Evolutionary conservation across 2,888 invertebrate genomes (phyloP).

Genomic region (Drosophila prostipennis): DNA sequence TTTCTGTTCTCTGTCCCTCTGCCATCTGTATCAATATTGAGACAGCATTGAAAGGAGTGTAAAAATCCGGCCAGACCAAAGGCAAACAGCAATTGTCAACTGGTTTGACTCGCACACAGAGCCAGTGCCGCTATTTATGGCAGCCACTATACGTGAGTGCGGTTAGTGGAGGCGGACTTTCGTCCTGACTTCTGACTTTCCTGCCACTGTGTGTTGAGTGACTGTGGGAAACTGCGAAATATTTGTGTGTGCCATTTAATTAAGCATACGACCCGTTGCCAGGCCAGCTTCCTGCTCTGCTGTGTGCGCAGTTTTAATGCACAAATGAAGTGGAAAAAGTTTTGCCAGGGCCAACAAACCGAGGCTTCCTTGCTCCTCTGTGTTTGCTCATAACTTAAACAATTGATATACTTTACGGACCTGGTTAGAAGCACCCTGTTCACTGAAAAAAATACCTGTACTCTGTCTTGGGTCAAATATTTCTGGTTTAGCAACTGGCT

Average conservation of each 20-base stretch:
- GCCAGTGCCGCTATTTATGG: constrained; percentile 53
- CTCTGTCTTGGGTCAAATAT: too few relatives aligned
- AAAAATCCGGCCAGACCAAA: constrained; percentile 70
- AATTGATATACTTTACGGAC: constrained; percentile 64
- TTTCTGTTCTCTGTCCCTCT: constrained; percentile 45
- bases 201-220: background rate
- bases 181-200: constrained; percentile 37
- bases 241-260: constrained; percentile 52
- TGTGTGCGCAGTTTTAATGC: constrained; percentile 62
- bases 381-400: constrained; percentile 58
- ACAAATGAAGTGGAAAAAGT: constrained; percentile 79
- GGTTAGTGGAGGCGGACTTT: constrained; percentile 61
- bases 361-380: constrained; percentile 6
- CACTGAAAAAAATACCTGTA: constrained; percentile 1
- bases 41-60: constrained; percentile 70
- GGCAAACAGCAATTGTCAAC: constrained; percentile 49
- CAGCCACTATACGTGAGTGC: constrained; percentile 49
- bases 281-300: constrained; percentile 11
- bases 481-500: too few relatives aligned
- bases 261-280: constrained; percentile 50
- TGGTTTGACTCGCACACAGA: constrained; percentile 24
- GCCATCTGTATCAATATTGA: constrained; percentile 70
- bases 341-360: constrained; percentile 38
- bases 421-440: background rate
- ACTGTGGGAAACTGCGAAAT: constrained; percentile 11